Evolutionary conservation across 2,113 vertebrate species (phyloP).

Genomic region (Rhynchomys soricoides): DNA sequence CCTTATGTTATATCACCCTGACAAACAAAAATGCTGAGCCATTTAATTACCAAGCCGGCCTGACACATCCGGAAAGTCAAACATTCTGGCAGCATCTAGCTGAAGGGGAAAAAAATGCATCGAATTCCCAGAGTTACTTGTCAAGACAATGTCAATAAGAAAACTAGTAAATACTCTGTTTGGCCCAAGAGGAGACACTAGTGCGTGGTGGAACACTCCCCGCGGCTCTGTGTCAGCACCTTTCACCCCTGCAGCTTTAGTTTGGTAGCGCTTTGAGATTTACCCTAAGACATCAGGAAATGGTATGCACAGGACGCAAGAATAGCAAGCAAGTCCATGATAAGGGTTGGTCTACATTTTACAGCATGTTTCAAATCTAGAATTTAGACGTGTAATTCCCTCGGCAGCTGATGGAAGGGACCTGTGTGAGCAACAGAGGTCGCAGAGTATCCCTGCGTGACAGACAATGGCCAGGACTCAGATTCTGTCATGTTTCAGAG

Average conservation of each 20-base stretch:
- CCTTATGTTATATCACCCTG: conserved; percentile 66
- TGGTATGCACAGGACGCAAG: not conserved
- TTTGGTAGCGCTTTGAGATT: not conserved
- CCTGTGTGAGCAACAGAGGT: not conserved
- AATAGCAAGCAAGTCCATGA: not conserved
- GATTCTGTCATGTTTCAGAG: not conserved
- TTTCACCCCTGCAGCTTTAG: not conserved
- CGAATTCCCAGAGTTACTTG: conserved; percentile 62
- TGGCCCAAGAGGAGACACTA: not conserved
- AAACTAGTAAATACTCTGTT: conserved; percentile 54
- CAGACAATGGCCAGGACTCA: not conserved
- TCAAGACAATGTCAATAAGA: conserved; percentile 66
- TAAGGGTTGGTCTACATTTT: not conserved
- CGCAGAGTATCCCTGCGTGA: not conserved
- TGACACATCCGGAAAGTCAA: conserved; percentile 63
- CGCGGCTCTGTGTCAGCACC: not conserved
- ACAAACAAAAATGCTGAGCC: conserved; percentile 75
- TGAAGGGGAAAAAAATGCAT: conserved; percentile 67
- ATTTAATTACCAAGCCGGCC: conserved; percentile 60
- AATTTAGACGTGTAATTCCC: not conserved
- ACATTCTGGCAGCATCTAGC: conserved; percentile 65
- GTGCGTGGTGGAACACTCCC: not conserved
- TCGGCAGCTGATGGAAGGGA: not conserved
- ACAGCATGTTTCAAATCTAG: not conserved
- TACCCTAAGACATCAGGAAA: not conserved